Evolutionary conservation across 2,113 vertebrate genomes (phyloP).

Genomic region (Mesitornis unicolor): DNA sequence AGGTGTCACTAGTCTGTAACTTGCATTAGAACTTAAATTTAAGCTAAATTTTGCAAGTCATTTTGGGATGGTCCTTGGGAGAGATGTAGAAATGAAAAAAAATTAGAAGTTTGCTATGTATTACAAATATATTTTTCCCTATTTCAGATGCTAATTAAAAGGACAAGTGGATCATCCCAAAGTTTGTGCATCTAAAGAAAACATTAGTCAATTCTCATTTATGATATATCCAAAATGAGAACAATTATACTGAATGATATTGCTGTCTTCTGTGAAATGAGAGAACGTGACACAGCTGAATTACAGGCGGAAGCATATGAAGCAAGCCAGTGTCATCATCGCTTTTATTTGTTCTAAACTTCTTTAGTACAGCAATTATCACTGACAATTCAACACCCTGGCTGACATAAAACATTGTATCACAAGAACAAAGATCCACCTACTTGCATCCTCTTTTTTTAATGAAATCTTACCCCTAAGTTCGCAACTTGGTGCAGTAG

Average conservation of each 20-base stretch:
- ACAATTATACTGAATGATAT: background rate
- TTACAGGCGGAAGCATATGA: background rate
- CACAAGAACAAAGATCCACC: background rate
- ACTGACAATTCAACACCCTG: background rate
- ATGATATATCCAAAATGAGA: background rate
- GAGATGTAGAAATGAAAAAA: background rate
- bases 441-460: background rate
- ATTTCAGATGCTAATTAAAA: background rate
- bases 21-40: background rate
- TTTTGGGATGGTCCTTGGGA: background rate
- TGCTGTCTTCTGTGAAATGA: background rate
- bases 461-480: background rate
- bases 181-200: background rate
- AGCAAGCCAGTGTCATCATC: background rate
- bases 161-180: background rate
- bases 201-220: background rate
- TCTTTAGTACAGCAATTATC: background rate
- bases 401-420: background rate
- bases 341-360: background rate
- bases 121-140: background rate
- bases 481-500: background rate
- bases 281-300: background rate
- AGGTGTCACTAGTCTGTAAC: slow-evolving; percentile 20
- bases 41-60: background rate
- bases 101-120: background rate